Percentiles rank a stretch among this genome's conserved stretches.
Conservation (phyloP, 64 coral and sea anemone genomes). For the Pachyseris speciosa region DNA sequence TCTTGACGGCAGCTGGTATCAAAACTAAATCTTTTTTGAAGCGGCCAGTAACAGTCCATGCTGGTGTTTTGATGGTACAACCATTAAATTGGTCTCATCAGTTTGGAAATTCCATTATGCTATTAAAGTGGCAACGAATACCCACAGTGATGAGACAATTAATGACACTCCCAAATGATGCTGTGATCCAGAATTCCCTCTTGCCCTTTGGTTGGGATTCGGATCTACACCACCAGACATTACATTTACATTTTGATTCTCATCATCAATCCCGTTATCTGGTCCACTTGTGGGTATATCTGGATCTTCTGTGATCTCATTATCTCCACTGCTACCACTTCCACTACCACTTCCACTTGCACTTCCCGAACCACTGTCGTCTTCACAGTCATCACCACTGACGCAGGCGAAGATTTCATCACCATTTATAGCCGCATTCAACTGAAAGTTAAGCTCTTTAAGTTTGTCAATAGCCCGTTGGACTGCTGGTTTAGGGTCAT, state of each 20-base stretch:
- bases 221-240: not conserved
- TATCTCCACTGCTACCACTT: not conserved
- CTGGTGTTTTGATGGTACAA: not conserved
- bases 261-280: not conserved
- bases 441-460: not conserved
- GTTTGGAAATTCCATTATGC: not conserved
- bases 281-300: not conserved
- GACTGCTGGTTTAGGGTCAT: not conserved
- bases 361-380: not conserved
- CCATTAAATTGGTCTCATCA: not conserved
- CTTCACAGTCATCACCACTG: not conserved
- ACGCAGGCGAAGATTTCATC: not conserved
- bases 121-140: not conserved
- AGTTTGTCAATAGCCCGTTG: not conserved
- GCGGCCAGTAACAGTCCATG: not conserved
- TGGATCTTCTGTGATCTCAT: not conserved
- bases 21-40: conserved; percentile 24
- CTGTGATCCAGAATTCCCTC: not conserved
- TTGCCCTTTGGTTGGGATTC: not conserved
- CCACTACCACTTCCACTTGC: not conserved
- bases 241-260: not conserved
- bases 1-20: not conserved
- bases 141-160: not conserved
- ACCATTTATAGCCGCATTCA: conserved; percentile 5
- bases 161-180: not conserved